Conservation (phyloP, 2,113 vertebrate species). For the Nyctereutes procyonoides region DNA sequence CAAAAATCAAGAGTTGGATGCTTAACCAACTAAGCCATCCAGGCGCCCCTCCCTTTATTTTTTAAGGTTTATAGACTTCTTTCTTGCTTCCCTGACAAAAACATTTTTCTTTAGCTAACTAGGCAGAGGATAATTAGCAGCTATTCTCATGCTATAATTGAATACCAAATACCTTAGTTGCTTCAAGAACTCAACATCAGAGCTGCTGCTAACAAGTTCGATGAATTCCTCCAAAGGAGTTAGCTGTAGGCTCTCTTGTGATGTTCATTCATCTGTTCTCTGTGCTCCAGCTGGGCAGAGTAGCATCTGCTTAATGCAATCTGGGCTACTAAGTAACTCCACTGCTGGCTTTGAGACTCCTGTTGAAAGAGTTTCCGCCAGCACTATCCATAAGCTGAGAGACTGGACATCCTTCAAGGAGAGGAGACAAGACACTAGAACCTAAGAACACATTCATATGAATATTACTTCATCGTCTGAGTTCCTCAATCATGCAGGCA, state of each 20-base stretch:
- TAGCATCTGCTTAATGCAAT: constrained; percentile 96
- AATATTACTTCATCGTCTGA: constrained; percentile 93
- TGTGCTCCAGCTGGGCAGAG: constrained; percentile 94
- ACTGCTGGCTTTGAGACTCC: constrained; percentile 96
- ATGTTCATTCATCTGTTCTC: constrained; percentile 95
- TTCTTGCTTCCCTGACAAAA: constrained; percentile 36
- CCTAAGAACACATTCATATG: constrained; percentile 93
- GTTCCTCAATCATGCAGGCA: constrained; percentile 93
- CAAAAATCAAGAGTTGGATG: neutral
- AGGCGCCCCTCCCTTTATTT: neutral
- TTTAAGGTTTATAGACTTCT: constrained; percentile 21
- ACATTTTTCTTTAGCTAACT: neutral
- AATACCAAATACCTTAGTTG: constrained; percentile 92
- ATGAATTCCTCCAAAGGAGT: constrained; percentile 97
- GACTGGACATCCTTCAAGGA: constrained; percentile 94
- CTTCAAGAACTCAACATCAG: constrained; percentile 96
- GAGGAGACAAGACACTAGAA: constrained; percentile 94
- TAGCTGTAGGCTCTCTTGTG: constrained; percentile 98
- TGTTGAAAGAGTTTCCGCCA: constrained; percentile 96
- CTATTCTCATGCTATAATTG: constrained; percentile 3
- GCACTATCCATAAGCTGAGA: constrained; percentile 93
- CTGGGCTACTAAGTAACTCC: constrained; percentile 95
- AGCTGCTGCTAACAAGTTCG: constrained; percentile 96
- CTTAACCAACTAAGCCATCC: neutral
- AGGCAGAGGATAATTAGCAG: neutral